Base-by-base conservation (phyloP, 92 coral and sea anemone species). In the Scolanthus callimorphus region DNA sequence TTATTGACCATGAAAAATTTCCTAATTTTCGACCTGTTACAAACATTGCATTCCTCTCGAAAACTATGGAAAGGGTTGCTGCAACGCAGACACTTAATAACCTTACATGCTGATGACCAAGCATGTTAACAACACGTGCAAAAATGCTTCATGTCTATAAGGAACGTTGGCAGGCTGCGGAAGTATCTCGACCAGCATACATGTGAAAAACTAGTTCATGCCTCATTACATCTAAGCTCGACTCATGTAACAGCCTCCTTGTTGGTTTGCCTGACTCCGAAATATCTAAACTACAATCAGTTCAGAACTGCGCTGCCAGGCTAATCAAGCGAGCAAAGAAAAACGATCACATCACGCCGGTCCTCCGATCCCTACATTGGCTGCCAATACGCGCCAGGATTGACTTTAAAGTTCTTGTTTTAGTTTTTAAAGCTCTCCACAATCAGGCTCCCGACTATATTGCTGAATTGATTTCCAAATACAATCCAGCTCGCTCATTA, bases 271-370 rank as follows among this genome's bases (percentile, higher is more conserved):
- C 59, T 52, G 30, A 52, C 59, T 27, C 59, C 30, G 59, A 52
- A 52, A 52, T 52, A 27, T 52, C 59, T 39, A 52, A 52, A 25
- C 59, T 52, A 52, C 59, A 52, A 52, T 39, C 37, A 52, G 59
- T 52, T 52, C 59, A 52, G 59, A 52, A 52, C 59, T 27, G 37
- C 30, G 59, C 59, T 39, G 59, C 59, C 37, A 31, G 59, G 59
- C 59, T 52, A 52, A 52, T 52, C 30, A 52, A 31, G 30, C 27
- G 59, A 52, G 27, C 59, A 52, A 52, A 52, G 59, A 52, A 52
- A 52, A 52, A 39, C 59, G 59, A 52, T 39, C 59, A 52, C 59
- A 52, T 52, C 59, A 52, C 59, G 27, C 59, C 59, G 27, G 37
- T 52, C 37, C 59, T 52, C 27, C 27, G 27, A 39, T 39, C 27